These are phyloP conservation scores for Griposia aprilina DNA, from an alignment of 2,888 invertebrate genomes.

Conservation along the genomic window DNA sequence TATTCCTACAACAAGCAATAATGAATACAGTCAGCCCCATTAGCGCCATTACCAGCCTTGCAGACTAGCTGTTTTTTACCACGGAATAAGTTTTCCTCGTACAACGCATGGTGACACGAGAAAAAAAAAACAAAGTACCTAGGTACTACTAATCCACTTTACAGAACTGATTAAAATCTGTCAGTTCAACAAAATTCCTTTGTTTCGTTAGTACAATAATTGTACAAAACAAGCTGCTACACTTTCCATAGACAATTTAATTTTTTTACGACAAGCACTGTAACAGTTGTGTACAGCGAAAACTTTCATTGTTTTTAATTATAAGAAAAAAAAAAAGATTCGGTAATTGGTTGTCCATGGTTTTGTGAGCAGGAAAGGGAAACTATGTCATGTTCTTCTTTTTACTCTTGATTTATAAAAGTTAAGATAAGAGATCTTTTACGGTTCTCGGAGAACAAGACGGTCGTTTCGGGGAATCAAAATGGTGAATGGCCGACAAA, in stretches of 20 bases:
- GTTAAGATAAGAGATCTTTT: slow-evolving; percentile 37
- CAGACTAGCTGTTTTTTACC: too few relatives aligned
- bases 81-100: too few relatives aligned
- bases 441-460: slow-evolving; percentile 16
- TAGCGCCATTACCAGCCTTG: too few relatives aligned
- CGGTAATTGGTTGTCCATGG: slow-evolving; percentile 52
- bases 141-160: too few relatives aligned
- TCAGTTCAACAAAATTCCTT: slow-evolving; percentile 24
- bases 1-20: too few relatives aligned
- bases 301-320: slow-evolving; percentile 59
- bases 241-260: slow-evolving; percentile 41
- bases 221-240: slow-evolving; percentile 18
- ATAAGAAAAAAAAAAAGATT: slow-evolving; percentile 49
- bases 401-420: slow-evolving; percentile 25
- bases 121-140: too few relatives aligned
- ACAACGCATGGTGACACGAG: too few relatives aligned
- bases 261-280: slow-evolving; percentile 38
- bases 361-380: slow-evolving; percentile 47
- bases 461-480: slow-evolving; percentile 3
- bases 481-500: not conserved
- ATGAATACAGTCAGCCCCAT: too few relatives aligned
- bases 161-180: slow-evolving; percentile 17
- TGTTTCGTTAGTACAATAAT: not conserved
- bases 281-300: slow-evolving; percentile 4
- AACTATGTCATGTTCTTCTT: slow-evolving; percentile 42